phyloP scores from a whole-genome alignment of 2,888 invertebrate genomes.

The Heterodera filipjevi region DNA sequence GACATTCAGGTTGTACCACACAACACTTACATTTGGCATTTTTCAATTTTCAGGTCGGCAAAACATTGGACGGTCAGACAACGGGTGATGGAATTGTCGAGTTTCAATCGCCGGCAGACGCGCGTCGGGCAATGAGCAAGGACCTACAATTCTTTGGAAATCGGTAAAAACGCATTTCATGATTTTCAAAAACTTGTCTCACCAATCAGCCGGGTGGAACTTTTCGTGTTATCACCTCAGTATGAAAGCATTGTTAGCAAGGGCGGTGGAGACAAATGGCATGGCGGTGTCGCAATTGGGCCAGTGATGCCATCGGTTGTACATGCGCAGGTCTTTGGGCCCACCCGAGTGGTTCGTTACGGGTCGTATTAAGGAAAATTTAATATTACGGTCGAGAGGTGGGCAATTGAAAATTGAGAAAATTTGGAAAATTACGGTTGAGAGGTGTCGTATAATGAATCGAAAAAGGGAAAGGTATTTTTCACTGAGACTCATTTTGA shows the following conservation, averaged over 20 bases:
- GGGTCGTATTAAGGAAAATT: too few species aligned
- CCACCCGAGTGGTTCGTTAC: too few species aligned
- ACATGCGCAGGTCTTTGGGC: conserved; percentile 21
- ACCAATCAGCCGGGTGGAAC: conserved; percentile 41
- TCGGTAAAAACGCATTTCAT: conserved; percentile 6
- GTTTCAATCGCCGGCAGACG: conserved; percentile 49
- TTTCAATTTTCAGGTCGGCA: conserved; percentile 27
- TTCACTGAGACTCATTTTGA: too few species aligned
- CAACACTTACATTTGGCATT: neutral
- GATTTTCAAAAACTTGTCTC: neutral
- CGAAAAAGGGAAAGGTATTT: too few species aligned
- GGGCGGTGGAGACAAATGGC: neutral
- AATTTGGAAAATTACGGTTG: too few species aligned
- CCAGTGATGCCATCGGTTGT: conserved; percentile 1
- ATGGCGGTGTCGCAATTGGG: neutral
- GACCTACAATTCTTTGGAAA: conserved; percentile 50
- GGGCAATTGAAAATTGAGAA: too few species aligned
- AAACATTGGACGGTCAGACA: conserved; percentile 47
- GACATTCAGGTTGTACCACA: conserved; percentile 51
- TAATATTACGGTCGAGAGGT: too few species aligned
- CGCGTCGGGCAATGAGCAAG: conserved; percentile 45
- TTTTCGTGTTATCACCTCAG: conserved; percentile 33
- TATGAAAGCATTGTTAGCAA: conserved; percentile 32
- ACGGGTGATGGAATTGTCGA: conserved; percentile 59
- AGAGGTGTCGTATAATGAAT: too few species aligned